A percentile compares a stretch with the other conserved stretches of the same genome.
phyloP scores from a whole-genome alignment of 2,113 vertebrate species.

The Asarcornis scutulata region DNA sequence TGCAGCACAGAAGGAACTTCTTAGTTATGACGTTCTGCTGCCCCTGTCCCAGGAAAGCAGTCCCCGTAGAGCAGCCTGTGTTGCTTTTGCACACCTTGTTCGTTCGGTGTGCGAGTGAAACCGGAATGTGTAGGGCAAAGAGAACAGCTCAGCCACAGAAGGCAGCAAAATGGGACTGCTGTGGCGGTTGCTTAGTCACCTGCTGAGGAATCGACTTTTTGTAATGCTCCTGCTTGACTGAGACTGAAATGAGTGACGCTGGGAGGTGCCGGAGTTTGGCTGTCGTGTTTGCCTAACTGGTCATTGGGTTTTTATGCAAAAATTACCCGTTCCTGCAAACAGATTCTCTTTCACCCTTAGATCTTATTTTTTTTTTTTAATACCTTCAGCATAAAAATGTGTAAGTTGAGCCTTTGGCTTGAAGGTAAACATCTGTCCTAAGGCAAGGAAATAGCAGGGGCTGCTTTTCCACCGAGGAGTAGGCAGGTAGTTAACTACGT shows the following conservation, averaged over 20 bases:
- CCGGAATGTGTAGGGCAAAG: accelerated
- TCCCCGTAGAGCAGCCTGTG: accelerated
- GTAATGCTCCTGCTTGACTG: background rate
- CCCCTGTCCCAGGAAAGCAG: background rate
- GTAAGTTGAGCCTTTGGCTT: accelerated
- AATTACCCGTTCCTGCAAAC: background rate
- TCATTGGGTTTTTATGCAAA: background rate
- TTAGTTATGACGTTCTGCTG: accelerated
- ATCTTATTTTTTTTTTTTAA: background rate
- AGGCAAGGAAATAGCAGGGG: background rate
- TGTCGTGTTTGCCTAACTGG: background rate
- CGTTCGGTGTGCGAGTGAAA: background rate
- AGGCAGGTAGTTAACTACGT: background rate
- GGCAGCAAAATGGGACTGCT: background rate
- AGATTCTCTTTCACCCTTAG: background rate
- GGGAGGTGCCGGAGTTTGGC: background rate
- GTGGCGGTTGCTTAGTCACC: background rate
- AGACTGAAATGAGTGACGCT: background rate
- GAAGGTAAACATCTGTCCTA: accelerated
- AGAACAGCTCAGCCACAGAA: background rate
- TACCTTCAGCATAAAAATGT: background rate
- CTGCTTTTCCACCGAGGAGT: background rate
- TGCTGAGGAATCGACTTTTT: background rate
- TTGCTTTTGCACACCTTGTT: background rate
- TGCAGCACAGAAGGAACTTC: accelerated